Evolutionary conservation across 1,140 invertebrate species (phyloP).

Genomic region (Hycleus cichorii): DNA sequence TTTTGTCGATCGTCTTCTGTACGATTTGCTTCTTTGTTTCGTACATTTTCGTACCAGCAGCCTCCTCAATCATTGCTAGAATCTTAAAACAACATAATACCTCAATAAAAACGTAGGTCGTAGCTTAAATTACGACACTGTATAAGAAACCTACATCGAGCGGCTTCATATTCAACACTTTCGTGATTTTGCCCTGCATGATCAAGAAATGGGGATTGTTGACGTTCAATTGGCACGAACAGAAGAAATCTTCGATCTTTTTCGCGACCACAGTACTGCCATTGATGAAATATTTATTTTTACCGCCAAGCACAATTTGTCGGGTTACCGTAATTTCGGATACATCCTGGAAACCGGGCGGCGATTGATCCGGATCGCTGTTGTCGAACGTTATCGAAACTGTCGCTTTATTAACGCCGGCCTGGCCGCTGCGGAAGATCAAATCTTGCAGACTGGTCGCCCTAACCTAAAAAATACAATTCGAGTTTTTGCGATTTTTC

Average conservation of each 20-base stretch:
- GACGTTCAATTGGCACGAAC: constrained; percentile 8
- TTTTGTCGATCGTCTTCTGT: constrained; percentile 86
- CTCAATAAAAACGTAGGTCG: background rate
- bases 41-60: constrained; percentile 96
- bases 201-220: constrained; percentile 48
- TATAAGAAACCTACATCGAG: constrained; percentile 59
- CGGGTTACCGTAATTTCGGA: constrained; percentile 91
- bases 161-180: constrained; percentile 99
- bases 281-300: constrained; percentile 94
- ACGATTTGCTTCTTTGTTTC: constrained; percentile 88
- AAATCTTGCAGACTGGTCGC: constrained; percentile 86
- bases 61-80: constrained; percentile 97
- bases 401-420: constrained; percentile 90
- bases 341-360: constrained; percentile 87
- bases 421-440: constrained; percentile 96
- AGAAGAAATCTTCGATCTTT: constrained; percentile 66
- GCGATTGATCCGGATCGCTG: constrained; percentile 70
- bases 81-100: constrained; percentile 50
- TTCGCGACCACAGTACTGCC: constrained; percentile 85
- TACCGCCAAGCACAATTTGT: constrained; percentile 74
- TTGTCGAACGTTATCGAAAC: constrained; percentile 98
- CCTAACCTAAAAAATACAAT: constrained; percentile 61
- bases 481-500: background rate
- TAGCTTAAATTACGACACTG: no score
- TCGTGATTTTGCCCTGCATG: constrained; percentile 99